Evolutionary conservation across 2,113 vertebrate species (phyloP).

Genomic region (Serinus canaria): DNA sequence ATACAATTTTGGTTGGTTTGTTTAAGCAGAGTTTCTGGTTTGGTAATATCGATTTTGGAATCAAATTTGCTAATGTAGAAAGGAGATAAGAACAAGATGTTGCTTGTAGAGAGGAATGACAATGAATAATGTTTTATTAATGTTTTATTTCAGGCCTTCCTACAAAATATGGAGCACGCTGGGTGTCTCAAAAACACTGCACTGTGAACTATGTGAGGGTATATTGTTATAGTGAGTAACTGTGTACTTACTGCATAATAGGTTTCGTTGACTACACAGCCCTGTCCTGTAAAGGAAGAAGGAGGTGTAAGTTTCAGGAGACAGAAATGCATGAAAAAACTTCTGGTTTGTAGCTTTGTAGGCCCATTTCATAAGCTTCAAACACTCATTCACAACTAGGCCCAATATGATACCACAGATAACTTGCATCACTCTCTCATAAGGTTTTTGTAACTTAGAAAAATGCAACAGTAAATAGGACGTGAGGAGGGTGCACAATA

Average conservation of each 20-base stretch:
- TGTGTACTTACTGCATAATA: slow-evolving; percentile 61
- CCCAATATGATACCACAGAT: neutral
- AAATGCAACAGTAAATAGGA: neutral
- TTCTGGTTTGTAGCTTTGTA: neutral
- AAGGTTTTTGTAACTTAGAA: neutral
- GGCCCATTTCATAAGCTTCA: neutral
- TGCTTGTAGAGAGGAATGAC: neutral
- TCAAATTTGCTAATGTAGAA: neutral
- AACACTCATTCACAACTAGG: rapidly evolving
- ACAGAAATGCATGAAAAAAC: neutral
- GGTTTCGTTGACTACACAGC: slow-evolving; percentile 46
- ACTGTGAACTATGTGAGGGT: neutral
- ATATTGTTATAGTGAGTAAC: neutral
- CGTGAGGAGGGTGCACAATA: neutral
- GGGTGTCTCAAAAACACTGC: neutral
- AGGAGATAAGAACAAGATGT: neutral
- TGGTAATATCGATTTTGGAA: neutral
- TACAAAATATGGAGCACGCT: neutral
- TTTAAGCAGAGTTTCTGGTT: neutral
- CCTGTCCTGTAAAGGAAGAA: slow-evolving; percentile 17
- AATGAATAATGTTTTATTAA: neutral
- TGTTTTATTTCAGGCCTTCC: neutral
- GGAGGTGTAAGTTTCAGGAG: neutral
- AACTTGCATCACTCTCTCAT: neutral
- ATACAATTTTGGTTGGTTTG: neutral